phyloP scores from a whole-genome alignment of 2,797 vertebrate genomes.

The Neosilurus hyrtlii region DNA sequence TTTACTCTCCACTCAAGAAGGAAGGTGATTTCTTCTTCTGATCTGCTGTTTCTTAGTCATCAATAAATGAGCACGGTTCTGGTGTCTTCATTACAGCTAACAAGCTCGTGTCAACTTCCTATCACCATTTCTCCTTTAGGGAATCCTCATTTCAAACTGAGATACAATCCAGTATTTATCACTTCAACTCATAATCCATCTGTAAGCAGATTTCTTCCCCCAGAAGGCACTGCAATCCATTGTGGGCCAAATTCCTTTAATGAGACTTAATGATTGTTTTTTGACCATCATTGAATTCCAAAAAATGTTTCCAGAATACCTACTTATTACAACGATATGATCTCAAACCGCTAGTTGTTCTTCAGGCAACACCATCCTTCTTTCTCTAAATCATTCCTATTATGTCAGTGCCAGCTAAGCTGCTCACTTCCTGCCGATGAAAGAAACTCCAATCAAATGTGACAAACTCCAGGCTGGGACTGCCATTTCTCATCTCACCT shows the following conservation, averaged over 20 bases:
- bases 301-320: not conserved
- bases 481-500: constrained; percentile 44
- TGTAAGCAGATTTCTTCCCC: not conserved
- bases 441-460: constrained; percentile 29
- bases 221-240: not conserved
- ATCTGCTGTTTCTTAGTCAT: constrained; percentile 39
- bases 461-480: constrained; percentile 30
- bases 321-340: not conserved
- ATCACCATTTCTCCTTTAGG: not conserved
- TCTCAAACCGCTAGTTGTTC: not conserved
- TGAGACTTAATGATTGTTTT: not conserved
- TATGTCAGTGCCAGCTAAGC: too few relatives aligned
- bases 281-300: not conserved
- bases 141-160: not conserved
- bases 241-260: not conserved
- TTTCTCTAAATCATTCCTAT: not conserved
- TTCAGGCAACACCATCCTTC: not conserved
- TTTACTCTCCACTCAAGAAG: constrained; percentile 28
- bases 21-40: constrained; percentile 33
- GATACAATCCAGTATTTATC: not conserved
- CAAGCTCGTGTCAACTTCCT: constrained; percentile 20
- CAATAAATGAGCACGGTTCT: constrained; percentile 21
- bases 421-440: constrained; percentile 4
- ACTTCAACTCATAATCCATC: not conserved
- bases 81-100: constrained; percentile 16